Percentiles rank a stretch among this genome's conserved stretches.
Evolutionary conservation across 2,113 vertebrate genomes (phyloP).

Genomic region (Poeciliopsis prolifica): DNA sequence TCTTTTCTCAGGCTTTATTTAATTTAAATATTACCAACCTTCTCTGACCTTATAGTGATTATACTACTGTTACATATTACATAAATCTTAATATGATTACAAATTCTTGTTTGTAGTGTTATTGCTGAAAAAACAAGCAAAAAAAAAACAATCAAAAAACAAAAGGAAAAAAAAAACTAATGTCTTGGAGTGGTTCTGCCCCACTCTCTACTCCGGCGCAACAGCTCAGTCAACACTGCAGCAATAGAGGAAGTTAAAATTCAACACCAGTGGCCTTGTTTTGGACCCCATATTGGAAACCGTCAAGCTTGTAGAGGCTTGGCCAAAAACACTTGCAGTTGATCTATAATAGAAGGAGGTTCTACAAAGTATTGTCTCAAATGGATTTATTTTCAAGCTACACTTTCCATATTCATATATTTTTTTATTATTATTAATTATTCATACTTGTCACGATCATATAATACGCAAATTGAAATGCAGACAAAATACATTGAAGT

Average conservation of each 20-base stretch:
- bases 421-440: background rate
- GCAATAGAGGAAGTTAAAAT: background rate
- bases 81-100: background rate
- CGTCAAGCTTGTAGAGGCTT: too few relatives aligned
- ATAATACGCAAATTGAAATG: too few relatives aligned
- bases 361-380: too few relatives aligned
- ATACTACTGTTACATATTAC: background rate
- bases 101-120: background rate
- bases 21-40: background rate
- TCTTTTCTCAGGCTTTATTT: background rate
- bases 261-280: background rate
- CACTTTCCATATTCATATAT: too few relatives aligned
- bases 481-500: too few relatives aligned
- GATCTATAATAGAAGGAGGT: background rate
- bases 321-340: background rate
- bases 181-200: background rate
- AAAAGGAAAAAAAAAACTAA: background rate
- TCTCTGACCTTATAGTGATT: background rate
- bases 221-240: background rate
- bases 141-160: too few relatives aligned
- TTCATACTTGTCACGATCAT: background rate
- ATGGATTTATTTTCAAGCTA: too few relatives aligned
- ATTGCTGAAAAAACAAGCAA: background rate
- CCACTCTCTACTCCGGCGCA: background rate
- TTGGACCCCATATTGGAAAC: background rate